These are phyloP conservation scores for Chinchilla lanigera DNA, from an alignment of 2,113 vertebrate species.

Conservation along the genomic window DNA sequence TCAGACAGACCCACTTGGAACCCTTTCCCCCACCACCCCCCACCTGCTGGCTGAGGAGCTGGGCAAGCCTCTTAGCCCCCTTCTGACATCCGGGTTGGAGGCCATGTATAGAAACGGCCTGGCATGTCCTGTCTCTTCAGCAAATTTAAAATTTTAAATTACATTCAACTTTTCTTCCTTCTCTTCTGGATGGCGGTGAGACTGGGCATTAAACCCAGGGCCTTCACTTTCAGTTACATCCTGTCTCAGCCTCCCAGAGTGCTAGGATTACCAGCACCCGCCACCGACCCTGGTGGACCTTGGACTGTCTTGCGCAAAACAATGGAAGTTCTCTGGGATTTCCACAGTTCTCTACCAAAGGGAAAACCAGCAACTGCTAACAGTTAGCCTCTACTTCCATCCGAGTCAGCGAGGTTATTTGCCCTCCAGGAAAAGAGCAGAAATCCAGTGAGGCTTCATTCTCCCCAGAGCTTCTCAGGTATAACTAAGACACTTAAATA, in stretches of 20 bases:
- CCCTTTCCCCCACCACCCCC: too few species aligned
- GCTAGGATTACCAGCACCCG: neutral
- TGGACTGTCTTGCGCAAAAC: neutral
- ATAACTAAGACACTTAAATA: neutral
- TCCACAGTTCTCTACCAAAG: neutral
- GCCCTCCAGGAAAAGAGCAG: slow-evolving; percentile 26
- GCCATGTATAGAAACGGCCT: neutral
- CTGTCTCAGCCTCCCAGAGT: neutral
- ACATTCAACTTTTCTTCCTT: neutral
- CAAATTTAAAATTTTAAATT: neutral
- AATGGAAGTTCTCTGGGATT: neutral
- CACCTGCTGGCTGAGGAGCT: neutral
- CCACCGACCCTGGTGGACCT: neutral
- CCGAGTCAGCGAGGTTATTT: slow-evolving; percentile 19
- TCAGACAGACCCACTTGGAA: neutral
- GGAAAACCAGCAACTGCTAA: neutral
- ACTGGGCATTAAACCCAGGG: neutral
- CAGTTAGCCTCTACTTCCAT: neutral
- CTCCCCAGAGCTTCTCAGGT: neutral
- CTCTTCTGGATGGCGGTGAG: neutral
- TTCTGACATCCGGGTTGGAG: neutral
- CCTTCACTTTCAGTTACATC: neutral
- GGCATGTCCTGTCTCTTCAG: neutral
- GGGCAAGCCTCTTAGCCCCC: neutral
- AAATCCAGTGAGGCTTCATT: neutral